These are phyloP conservation scores for Serrognathus titanus DNA, from an alignment of 2,888 invertebrate species.

Conservation along the genomic window DNA sequence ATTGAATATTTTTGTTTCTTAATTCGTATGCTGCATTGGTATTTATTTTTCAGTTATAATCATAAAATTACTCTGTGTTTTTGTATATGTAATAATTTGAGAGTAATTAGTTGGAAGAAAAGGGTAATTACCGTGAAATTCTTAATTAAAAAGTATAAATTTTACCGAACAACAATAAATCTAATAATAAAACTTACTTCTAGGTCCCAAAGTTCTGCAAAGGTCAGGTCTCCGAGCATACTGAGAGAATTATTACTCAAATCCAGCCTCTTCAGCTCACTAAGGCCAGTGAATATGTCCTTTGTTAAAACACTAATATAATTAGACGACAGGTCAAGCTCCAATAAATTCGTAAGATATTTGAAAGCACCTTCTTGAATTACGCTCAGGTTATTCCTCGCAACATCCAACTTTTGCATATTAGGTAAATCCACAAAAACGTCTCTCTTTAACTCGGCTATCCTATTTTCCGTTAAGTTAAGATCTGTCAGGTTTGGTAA, in stretches of 20 bases:
- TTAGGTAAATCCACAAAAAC: slow-evolving; percentile 72
- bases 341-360: slow-evolving; percentile 69
- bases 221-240: slow-evolving; percentile 75
- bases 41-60: too few species aligned
- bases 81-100: too few species aligned
- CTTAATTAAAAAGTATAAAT: neutral
- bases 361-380: slow-evolving; percentile 82
- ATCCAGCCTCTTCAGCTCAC: slow-evolving; percentile 69
- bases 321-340: slow-evolving; percentile 77
- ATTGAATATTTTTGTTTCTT: too few species aligned
- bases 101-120: too few species aligned
- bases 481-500: slow-evolving; percentile 66
- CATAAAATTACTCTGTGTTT: too few species aligned
- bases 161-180: too few species aligned
- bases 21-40: too few species aligned
- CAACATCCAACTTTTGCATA: slow-evolving; percentile 71
- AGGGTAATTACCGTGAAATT: neutral
- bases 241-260: slow-evolving; percentile 71
- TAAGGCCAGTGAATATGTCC: slow-evolving; percentile 74
- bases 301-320: slow-evolving; percentile 71
- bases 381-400: slow-evolving; percentile 80
- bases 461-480: slow-evolving; percentile 72
- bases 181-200: slow-evolving; percentile 44
- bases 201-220: slow-evolving; percentile 73
- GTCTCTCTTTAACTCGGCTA: slow-evolving; percentile 68